These are phyloP conservation scores for Calephelis virginiensis DNA, from an alignment of 1,140 invertebrate species.

Conservation along the genomic window DNA sequence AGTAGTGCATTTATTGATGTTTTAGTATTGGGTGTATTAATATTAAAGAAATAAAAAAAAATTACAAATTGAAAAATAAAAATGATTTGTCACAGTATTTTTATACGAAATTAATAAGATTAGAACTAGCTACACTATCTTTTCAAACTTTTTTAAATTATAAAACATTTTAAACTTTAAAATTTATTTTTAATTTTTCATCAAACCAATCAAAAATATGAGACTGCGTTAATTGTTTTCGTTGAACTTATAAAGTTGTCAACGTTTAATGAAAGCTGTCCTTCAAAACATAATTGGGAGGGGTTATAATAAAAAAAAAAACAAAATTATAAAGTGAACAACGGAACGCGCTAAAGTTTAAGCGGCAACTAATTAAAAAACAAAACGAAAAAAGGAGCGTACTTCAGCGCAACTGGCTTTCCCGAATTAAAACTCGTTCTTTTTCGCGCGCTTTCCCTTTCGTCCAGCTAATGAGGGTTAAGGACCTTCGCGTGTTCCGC, in stretches of 20 bases:
- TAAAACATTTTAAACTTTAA: too few species aligned
- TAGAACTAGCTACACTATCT: too few species aligned
- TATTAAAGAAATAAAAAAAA: too few species aligned
- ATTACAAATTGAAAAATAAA: too few species aligned
- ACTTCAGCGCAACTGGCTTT: conserved; percentile 61
- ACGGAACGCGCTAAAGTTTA: conserved; percentile 63
- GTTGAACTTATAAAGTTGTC: conserved; percentile 37
- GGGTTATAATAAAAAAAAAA: conserved; percentile 46
- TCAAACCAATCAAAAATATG: conserved; percentile 16
- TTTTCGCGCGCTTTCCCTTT: conserved; percentile 69
- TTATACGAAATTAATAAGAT: too few species aligned
- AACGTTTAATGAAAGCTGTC: conserved; percentile 48
- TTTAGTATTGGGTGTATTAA: too few species aligned
- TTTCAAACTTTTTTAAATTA: too few species aligned
- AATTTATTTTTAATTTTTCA: background rate
- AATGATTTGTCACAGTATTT: too few species aligned
- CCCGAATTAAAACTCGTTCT: conserved; percentile 66
- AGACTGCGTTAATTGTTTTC: conserved; percentile 35
- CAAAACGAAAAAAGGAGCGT: conserved; percentile 56
- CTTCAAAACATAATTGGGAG: conserved; percentile 50
- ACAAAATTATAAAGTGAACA: conserved; percentile 53
- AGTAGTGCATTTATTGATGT: too few species aligned
- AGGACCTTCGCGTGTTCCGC: conserved; percentile 57
- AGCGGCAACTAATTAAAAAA: conserved; percentile 73
- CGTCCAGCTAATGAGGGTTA: conserved; percentile 69